phyloP scores from a whole-genome alignment of 2,888 invertebrate genomes.

The Drosophila gaucha region DNA sequence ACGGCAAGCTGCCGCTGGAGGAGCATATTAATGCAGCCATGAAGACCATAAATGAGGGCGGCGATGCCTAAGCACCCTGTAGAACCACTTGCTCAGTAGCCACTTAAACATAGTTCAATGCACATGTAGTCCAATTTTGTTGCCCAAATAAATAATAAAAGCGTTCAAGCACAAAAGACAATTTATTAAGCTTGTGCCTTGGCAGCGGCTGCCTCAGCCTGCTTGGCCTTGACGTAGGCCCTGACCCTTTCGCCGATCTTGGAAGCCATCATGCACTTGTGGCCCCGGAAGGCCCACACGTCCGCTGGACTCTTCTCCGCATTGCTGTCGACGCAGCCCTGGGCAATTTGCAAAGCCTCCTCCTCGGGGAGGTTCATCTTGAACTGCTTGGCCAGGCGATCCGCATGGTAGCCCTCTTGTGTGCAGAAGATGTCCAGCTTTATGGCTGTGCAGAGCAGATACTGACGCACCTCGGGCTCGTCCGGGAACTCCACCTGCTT shows the following conservation, averaged over 20 bases:
- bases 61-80: conserved; percentile 61
- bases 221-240: conserved; percentile 69
- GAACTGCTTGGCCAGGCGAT: conserved; percentile 82
- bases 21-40: conserved; percentile 84
- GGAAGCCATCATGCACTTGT: conserved; percentile 81
- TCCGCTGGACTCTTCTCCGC: conserved; percentile 75
- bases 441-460: conserved; percentile 73
- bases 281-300: conserved; percentile 83
- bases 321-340: conserved; percentile 81
- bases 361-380: conserved; percentile 79
- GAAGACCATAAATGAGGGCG: conserved; percentile 79
- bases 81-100: conserved; percentile 60
- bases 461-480: conserved; percentile 77
- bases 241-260: conserved; percentile 80
- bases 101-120: conserved; percentile 59
- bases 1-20: conserved; percentile 86
- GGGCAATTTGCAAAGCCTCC: conserved; percentile 77
- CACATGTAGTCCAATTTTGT: conserved; percentile 67
- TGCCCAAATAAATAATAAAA: conserved; percentile 39
- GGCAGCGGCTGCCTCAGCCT: conserved; percentile 59
- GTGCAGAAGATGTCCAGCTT: conserved; percentile 80
- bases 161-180: conserved; percentile 54
- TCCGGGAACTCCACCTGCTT: conserved; percentile 75
- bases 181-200: conserved; percentile 39
- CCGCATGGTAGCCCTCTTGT: conserved; percentile 77